phyloP scores from a whole-genome alignment of 1,140 invertebrate genomes.

The Ooceraea biroi region DNA sequence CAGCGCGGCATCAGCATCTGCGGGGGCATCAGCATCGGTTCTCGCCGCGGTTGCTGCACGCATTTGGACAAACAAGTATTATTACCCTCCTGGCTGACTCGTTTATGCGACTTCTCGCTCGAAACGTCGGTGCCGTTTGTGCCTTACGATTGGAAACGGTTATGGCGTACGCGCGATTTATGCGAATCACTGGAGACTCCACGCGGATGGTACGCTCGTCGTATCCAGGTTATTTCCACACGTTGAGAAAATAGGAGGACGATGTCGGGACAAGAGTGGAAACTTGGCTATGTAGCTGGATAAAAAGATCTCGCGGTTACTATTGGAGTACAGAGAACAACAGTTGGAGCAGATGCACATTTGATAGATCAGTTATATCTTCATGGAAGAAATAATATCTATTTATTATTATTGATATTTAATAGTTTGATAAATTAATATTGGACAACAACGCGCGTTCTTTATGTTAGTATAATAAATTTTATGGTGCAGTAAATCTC shows the following conservation, averaged over 20 bases:
- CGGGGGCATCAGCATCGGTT: conserved; percentile 70
- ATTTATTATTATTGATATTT: not conserved
- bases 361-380: not conserved
- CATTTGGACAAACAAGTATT: conserved; percentile 58
- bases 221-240: not conserved
- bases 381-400: not conserved
- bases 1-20: conserved; percentile 63
- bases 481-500: not conserved
- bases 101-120: conserved; percentile 50
- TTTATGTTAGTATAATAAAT: conserved; percentile 1
- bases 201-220: not conserved
- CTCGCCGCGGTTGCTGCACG: conserved; percentile 41
- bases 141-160: conserved; percentile 56
- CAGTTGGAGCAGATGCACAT: not conserved
- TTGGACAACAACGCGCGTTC: not conserved
- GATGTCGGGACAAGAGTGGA: not conserved
- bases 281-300: not conserved
- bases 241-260: not conserved
- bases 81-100: conserved; percentile 18
- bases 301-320: not conserved
- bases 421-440: not conserved
- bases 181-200: conserved; percentile 49
- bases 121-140: conserved; percentile 46
- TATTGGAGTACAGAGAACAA: not conserved
- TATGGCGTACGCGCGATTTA: conserved; percentile 49